Evolutionary conservation across 2,888 invertebrate species (phyloP), one percentile per base, ranked within the genome.

Genomic region (Plemyria rubiginata): DNA sequence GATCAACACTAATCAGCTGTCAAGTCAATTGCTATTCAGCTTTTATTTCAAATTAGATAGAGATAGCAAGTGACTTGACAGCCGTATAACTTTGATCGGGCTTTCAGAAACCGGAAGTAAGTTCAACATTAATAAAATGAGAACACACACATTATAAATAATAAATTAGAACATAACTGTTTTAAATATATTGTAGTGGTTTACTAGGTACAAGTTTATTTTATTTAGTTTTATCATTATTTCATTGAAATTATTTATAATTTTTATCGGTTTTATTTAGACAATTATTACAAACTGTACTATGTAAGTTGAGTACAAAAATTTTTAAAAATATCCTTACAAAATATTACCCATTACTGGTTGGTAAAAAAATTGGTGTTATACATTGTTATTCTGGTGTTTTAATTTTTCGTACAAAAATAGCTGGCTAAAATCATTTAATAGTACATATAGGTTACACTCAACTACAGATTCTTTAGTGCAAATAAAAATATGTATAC

Each of bases 291-390:
- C 15, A 57, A 57, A 50, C 32, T 50, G 32, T n/a, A n/a, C n/a
- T n/a, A n/a, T n/a, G n/a, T 22, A 43, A 13, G n/a, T 51, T 9
- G 51, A 13, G 43, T 61, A 61, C 41, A 60, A 65, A 66, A 64
- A 62, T 13, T 60, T 38, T 60, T 53, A 54, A 56, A 63, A 12
- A 61, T 36, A 36, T 45, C 12, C 36, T 56, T 48, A 50, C 12
- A 54, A 53, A 66, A 59, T 40, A 66, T 59, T 49, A 13, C 28
- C 12, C 12, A 41, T 40, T 32, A 15, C 4, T 45, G 22, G 6
- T 22, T 22, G 22, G 3, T 32, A n/a, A 15, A 46, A 16, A 52
- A 40, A 40, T 28, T 53, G 28, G 15, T 41, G 40, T 48, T 48
- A 40, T 15, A 28, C n/a, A n/a, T n/a, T n/a, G 32, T 8, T 32